A percentile compares a stretch with the other conserved stretches of the same genome.
phyloP scores from a whole-genome alignment of 2,113 vertebrate genomes.

The Marmota monax region DNA sequence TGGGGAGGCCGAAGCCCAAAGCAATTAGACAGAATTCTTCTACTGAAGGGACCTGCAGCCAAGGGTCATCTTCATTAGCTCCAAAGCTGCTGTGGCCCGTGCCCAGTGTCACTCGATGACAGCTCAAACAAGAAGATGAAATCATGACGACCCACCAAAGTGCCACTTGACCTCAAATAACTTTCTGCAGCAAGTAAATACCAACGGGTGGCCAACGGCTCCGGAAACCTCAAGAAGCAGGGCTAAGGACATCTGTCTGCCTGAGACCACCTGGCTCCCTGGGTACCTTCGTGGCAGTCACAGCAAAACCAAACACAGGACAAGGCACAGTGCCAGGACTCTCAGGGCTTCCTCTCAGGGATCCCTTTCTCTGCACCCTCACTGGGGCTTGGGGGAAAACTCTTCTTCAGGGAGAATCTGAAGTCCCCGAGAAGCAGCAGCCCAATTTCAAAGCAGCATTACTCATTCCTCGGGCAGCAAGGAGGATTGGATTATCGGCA shows the following conservation, averaged over 20 bases:
- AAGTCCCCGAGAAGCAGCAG: not conserved
- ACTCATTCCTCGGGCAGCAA: not conserved
- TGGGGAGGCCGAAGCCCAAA: not conserved
- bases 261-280: not conserved
- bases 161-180: not conserved
- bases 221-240: not conserved
- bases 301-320: slow-evolving; percentile 22
- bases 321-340: not conserved
- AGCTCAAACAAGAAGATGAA: not conserved
- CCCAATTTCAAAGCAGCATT: not conserved
- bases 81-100: not conserved
- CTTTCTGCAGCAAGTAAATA: not conserved
- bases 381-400: not conserved
- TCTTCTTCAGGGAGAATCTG: not conserved
- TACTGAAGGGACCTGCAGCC: not conserved
- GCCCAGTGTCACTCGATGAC: not conserved
- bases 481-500: not conserved
- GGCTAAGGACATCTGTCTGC: not conserved
- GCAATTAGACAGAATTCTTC: not conserved
- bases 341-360: not conserved
- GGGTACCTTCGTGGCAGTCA: not conserved
- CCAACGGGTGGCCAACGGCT: not conserved
- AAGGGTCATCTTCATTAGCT: too few species aligned
- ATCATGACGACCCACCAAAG: not conserved
- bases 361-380: not conserved